phyloP scores from a whole-genome alignment of 2,888 invertebrate genomes.

The Tetrapedia diversipes region DNA sequence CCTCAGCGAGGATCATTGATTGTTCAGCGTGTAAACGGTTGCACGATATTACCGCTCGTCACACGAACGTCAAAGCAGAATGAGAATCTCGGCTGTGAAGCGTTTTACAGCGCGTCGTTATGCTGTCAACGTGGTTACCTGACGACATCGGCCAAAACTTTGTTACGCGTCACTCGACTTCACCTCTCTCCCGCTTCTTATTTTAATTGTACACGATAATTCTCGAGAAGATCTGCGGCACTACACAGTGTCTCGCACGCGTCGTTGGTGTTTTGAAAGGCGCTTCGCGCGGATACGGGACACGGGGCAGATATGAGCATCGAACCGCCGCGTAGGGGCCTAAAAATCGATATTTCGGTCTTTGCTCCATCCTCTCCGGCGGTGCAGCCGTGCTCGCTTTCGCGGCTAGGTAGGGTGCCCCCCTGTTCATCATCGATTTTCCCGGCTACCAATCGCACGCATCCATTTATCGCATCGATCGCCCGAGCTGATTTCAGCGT shows the following conservation, averaged over 20 bases:
- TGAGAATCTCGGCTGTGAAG: conserved; percentile 30
- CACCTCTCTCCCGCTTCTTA: conserved; percentile 22
- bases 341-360: conserved; percentile 90
- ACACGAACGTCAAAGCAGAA: conserved; percentile 42
- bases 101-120: conserved; percentile 31
- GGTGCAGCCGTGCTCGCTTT: conserved; percentile 64
- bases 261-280: conserved; percentile 79
- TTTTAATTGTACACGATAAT: conserved; percentile 41
- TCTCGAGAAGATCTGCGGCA: conserved; percentile 50
- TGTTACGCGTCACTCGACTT: conserved; percentile 42
- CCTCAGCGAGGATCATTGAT: conserved; percentile 37
- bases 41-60: conserved; percentile 34
- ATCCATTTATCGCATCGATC: conserved; percentile 92
- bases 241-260: conserved; percentile 71
- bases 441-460: conserved; percentile 87
- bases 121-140: conserved; percentile 63
- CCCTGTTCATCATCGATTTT: conserved; percentile 81
- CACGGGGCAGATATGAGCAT: conserved; percentile 81
- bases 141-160: conserved; percentile 65
- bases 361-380: conserved; percentile 85
- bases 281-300: conserved; percentile 76
- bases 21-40: conserved; percentile 6
- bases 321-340: conserved; percentile 86
- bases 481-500: conserved; percentile 82
- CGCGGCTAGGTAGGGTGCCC: conserved; percentile 76